A percentile compares a stretch with the other conserved stretches of the same genome.
Conservation (phyloP, 2,113 vertebrate genomes). For the Glaucidium brasilianum region DNA sequence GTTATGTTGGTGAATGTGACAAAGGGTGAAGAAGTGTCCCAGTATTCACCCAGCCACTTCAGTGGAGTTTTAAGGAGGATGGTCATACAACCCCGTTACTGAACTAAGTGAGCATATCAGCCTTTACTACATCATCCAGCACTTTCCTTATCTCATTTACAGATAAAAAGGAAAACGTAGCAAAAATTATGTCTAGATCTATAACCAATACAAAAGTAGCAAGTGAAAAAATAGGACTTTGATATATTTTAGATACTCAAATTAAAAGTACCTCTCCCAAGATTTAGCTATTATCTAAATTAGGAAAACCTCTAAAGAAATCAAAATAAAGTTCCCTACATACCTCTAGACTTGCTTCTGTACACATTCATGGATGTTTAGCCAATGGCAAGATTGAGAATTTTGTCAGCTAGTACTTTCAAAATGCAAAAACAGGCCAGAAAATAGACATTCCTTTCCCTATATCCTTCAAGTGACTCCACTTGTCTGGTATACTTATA, state of each 20-base stretch:
- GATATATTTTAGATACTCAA: not conserved
- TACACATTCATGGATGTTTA: not conserved
- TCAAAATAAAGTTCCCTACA: not conserved
- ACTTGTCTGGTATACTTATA: not conserved
- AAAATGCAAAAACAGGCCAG: not conserved
- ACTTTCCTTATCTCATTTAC: not conserved
- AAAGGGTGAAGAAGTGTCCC: not conserved
- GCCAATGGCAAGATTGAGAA: not conserved
- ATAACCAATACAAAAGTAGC: not conserved
- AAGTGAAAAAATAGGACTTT: not conserved
- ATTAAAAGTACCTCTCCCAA: not conserved
- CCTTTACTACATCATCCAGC: not conserved
- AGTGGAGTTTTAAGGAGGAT: not conserved
- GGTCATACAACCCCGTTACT: rapidly evolving
- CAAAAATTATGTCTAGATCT: not conserved
- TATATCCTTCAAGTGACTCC: not conserved
- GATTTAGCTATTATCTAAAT: not conserved
- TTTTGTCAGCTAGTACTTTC: not conserved
- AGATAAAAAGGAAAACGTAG: not conserved
- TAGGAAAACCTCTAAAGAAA: not conserved
- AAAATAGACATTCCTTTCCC: not conserved
- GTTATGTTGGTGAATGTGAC: not conserved
- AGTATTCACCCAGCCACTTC: not conserved
- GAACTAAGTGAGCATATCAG: not conserved
- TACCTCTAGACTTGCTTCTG: not conserved